A percentile compares a stretch with the other conserved stretches of the same genome.
phyloP scores from a whole-genome alignment of 2,888 invertebrate genomes.

The Oxycera nigricornis region DNA sequence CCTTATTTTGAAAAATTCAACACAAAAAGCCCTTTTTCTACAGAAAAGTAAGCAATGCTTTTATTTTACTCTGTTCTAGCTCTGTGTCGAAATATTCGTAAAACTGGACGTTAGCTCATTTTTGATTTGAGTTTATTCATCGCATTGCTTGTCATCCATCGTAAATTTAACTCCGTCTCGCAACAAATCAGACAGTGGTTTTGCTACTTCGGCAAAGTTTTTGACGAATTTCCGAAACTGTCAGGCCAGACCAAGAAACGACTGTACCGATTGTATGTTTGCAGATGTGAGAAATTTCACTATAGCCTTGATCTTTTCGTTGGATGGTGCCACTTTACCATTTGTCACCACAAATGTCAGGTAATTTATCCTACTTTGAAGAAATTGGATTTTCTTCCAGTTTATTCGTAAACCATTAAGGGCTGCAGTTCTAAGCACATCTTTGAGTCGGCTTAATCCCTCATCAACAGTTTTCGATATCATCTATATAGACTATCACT shows the following conservation, averaged over 20 bases:
- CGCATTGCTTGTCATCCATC: conserved; percentile 30
- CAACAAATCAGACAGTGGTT: conserved; percentile 48
- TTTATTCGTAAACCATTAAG: conserved; percentile 1
- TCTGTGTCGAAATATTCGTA: neutral
- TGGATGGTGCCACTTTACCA: neutral
- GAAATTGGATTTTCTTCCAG: conserved; percentile 15
- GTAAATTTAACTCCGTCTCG: conserved; percentile 42
- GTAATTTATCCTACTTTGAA: neutral
- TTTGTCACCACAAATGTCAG: neutral
- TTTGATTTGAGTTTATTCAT: neutral
- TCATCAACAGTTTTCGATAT: neutral
- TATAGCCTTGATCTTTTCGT: conserved; percentile 19
- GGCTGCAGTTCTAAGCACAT: neutral
- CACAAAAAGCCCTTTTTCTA: no score
- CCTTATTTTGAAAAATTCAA: no score
- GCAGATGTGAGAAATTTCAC: conserved; percentile 10
- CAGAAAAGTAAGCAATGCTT: no score
- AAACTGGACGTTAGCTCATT: neutral
- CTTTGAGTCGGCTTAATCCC: neutral
- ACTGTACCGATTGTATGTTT: neutral
- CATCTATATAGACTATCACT: no score
- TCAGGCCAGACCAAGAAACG: conserved; percentile 25
- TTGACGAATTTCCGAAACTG: no score
- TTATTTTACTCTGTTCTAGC: no score
- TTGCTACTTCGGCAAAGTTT: no score